A percentile compares a stretch with the other conserved stretches of the same genome.
phyloP scores from a whole-genome alignment of 2,797 vertebrate genomes.

The Hafferia zeledoni region DNA sequence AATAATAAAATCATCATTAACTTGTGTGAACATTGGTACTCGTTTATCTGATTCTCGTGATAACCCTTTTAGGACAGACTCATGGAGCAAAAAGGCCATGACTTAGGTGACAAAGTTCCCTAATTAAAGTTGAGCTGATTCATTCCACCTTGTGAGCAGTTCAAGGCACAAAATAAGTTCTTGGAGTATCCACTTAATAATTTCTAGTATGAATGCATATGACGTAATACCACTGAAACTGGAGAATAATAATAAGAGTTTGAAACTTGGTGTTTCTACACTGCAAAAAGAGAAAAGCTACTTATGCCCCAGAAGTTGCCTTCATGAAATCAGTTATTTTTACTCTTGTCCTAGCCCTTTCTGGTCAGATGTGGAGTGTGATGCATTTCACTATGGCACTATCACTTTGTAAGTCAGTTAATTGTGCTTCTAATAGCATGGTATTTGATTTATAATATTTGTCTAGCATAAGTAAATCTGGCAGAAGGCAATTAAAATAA shows the following conservation, averaged over 20 bases:
- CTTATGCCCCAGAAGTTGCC: not conserved
- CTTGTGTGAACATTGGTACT: not conserved
- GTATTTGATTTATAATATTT: constrained; percentile 65
- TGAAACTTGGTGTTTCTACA: not conserved
- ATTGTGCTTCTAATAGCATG: not conserved
- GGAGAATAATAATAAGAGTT: not conserved
- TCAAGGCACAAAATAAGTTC: not conserved
- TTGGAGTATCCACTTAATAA: not conserved
- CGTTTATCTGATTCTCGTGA: not conserved
- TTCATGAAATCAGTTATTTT: not conserved
- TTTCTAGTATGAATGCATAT: not conserved
- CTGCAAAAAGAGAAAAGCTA: not conserved
- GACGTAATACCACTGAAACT: not conserved
- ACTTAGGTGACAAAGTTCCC: not conserved
- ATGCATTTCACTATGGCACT: not conserved
- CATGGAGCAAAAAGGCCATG: not conserved
- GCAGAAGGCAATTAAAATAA: constrained; percentile 71
- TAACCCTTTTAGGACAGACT: not conserved
- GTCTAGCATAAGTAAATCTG: constrained; percentile 59
- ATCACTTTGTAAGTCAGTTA: not conserved
- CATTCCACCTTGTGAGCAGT: not conserved
- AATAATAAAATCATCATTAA: not conserved
- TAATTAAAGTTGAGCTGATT: not conserved
- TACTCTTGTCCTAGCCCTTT: not conserved
- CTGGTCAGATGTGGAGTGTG: not conserved